Percentiles rank a stretch among this genome's conserved stretches.
phyloP scores from a whole-genome alignment of 2,888 invertebrate genomes.

The Dione juno region DNA sequence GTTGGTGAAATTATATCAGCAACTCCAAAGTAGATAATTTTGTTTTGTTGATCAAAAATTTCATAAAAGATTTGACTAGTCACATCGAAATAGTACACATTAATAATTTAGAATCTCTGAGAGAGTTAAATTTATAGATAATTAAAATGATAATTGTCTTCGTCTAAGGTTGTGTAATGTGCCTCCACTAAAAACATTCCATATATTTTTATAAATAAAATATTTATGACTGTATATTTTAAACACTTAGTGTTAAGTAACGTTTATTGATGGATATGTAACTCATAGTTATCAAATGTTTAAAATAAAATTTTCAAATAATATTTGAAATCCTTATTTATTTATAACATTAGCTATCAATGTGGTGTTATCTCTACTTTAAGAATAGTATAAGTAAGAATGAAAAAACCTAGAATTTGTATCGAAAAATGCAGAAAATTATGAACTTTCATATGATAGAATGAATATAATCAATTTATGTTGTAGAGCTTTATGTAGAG shows the following conservation, averaged over 20 bases:
- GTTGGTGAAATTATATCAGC: slow-evolving; percentile 23
- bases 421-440: neutral
- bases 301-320: slow-evolving; percentile 17
- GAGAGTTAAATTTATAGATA: slow-evolving; percentile 6
- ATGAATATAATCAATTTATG: neutral
- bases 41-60: neutral
- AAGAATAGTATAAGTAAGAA: neutral
- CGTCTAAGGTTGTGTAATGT: slow-evolving; percentile 52
- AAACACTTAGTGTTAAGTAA: slow-evolving; percentile 17
- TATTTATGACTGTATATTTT: slow-evolving; percentile 1
- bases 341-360: neutral
- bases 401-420: neutral
- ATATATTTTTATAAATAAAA: slow-evolving; percentile 41
- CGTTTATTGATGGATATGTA: slow-evolving; percentile 9
- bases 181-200: slow-evolving; percentile 49
- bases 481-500: neutral
- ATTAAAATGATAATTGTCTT: slow-evolving; percentile 22
- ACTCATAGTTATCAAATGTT: slow-evolving; percentile 18
- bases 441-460: neutral
- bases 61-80: slow-evolving; percentile 54
- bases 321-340: neutral
- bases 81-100: slow-evolving; percentile 45
- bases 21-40: slow-evolving; percentile 2
- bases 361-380: slow-evolving; percentile 1
- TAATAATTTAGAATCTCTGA: slow-evolving; percentile 30